Evolutionary conservation across 2,113 vertebrate genomes (phyloP).

Genomic region (Ondatra zibethicus): DNA sequence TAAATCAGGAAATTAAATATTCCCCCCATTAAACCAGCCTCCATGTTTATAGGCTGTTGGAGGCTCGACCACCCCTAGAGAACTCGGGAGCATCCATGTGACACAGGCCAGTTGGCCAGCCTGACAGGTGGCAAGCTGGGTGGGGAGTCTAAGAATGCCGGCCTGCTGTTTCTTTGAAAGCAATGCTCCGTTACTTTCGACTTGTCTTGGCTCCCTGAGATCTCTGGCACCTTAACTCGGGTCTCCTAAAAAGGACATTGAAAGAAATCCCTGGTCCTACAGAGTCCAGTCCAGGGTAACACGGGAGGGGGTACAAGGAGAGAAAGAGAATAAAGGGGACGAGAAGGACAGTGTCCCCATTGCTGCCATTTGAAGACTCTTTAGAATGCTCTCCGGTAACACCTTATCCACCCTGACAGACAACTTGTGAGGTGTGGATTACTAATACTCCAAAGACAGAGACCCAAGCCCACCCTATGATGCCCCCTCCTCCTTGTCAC

Average conservation of each 20-base stretch:
- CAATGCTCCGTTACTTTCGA: not conserved
- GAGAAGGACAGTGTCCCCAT: not conserved
- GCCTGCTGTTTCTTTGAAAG: not conserved
- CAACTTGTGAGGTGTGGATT: not conserved
- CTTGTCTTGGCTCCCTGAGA: not conserved
- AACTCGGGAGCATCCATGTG: not conserved
- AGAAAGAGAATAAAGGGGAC: not conserved
- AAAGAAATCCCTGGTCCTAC: not conserved
- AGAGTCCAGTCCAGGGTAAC: not conserved
- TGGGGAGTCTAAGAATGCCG: not conserved
- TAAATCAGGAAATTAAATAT: slow-evolving; percentile 67
- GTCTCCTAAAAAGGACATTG: not conserved
- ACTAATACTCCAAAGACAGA: not conserved
- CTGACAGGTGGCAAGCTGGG: not conserved
- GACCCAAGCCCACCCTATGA: not conserved
- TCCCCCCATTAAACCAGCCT: slow-evolving; percentile 49
- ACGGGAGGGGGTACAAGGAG: not conserved
- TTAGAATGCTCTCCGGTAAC: not conserved
- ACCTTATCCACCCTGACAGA: not conserved
- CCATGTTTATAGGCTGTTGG: not conserved
- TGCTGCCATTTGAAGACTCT: not conserved
- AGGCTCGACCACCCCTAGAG: not conserved
- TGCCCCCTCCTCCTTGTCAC: not conserved
- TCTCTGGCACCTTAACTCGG: not conserved
- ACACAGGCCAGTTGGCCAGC: not conserved